These are phyloP conservation scores for Sturnus vulgaris DNA, from an alignment of 2,113 vertebrate genomes.

Conservation along the genomic window DNA sequence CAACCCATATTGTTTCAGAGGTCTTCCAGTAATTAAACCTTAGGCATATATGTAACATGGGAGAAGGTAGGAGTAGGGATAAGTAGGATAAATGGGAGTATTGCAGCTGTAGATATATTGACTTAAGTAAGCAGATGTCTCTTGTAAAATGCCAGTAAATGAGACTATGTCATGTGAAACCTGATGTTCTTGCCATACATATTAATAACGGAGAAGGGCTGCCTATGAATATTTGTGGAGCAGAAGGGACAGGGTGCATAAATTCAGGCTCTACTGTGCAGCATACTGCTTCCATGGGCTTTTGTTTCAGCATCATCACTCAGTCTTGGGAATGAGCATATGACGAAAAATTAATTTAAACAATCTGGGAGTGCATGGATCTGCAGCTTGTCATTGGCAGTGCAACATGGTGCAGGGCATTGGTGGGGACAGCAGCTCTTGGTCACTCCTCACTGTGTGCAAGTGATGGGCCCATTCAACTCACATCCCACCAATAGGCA, in stretches of 20 bases:
- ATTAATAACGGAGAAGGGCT: background rate
- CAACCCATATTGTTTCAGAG: background rate
- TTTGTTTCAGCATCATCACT: background rate
- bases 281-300: background rate
- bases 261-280: background rate
- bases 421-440: background rate
- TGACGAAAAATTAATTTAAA: background rate
- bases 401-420: fast-evolving
- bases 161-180: background rate
- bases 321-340: background rate
- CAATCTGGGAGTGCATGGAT: background rate
- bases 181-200: background rate
- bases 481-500: background rate
- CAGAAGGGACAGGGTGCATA: background rate
- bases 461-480: background rate
- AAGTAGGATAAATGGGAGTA: background rate
- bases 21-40: background rate
- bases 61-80: background rate
- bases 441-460: fast-evolving
- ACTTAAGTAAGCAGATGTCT: background rate
- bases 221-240: background rate
- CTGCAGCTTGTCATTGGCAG: fast-evolving
- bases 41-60: background rate
- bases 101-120: background rate
- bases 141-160: background rate